Evolutionary conservation across 64 coral and sea anemone genomes (phyloP).

Genomic region (Stichodactyla mertensii): DNA sequence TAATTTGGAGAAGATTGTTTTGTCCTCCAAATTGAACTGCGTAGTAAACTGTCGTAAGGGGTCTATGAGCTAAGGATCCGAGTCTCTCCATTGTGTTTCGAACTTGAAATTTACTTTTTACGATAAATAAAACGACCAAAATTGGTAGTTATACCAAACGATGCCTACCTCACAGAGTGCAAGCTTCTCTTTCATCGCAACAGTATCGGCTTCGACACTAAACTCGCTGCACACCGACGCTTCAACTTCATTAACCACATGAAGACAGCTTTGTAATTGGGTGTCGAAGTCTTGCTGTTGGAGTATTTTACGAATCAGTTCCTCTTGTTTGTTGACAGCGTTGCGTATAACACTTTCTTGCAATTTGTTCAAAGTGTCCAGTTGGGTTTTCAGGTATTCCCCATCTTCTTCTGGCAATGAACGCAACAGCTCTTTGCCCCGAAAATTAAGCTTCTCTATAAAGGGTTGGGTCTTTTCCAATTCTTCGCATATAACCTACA

Average conservation of each 20-base stretch:
- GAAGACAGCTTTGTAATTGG: constrained; percentile 73
- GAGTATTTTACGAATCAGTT: constrained; percentile 65
- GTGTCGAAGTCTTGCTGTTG: constrained; percentile 87
- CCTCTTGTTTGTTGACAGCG: constrained; percentile 67
- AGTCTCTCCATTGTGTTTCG: too few relatives aligned
- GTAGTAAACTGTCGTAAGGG: too few relatives aligned
- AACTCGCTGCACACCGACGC: constrained; percentile 39
- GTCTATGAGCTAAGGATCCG: too few relatives aligned
- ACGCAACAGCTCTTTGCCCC: constrained; percentile 43
- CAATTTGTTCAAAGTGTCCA: constrained; percentile 51
- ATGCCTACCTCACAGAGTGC: constrained; percentile 49
- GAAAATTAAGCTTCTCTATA: constrained; percentile 41
- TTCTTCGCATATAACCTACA: constrained; percentile 67
- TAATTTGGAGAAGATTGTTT: too few relatives aligned
- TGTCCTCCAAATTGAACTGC: too few relatives aligned
- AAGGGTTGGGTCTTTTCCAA: constrained; percentile 51
- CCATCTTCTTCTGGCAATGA: constrained; percentile 51
- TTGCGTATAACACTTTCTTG: constrained; percentile 64
- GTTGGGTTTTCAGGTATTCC: constrained; percentile 49
- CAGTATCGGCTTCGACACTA: constrained; percentile 12
- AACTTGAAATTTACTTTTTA: too few relatives aligned
- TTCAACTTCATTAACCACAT: constrained; percentile 54
- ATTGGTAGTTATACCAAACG: not conserved
- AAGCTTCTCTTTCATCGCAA: constrained; percentile 53
- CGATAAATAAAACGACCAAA: not conserved